Conservation (phyloP, 1,140 invertebrate genomes). For the Drosophila cardini region DNA sequence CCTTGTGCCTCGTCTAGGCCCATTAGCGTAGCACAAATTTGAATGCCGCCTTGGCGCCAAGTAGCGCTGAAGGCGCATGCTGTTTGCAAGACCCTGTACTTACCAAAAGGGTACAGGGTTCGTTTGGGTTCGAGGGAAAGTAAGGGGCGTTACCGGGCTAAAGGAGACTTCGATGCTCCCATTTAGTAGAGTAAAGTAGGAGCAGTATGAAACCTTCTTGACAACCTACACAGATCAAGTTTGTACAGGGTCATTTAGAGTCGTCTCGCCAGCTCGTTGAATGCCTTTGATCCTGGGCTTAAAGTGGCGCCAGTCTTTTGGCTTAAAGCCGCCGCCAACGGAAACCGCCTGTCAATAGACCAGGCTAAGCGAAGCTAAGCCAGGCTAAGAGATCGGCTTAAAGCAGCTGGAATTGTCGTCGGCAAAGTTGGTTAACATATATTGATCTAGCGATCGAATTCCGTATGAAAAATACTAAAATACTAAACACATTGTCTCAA, state of each 20-base stretch:
- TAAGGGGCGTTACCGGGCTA: no score
- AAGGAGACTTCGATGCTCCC: no score
- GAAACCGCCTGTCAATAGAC: conserved; percentile 75
- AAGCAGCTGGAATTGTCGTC: conserved; percentile 66
- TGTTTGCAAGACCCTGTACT: conserved; percentile 2
- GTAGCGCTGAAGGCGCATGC: conserved; percentile 70
- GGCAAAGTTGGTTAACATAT: conserved; percentile 22
- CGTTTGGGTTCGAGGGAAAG: no score
- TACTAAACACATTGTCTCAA: conserved; percentile 27
- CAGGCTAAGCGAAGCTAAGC: conserved; percentile 19
- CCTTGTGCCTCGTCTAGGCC: conserved; percentile 31
- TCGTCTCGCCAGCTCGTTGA: no score
- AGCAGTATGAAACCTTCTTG: no score
- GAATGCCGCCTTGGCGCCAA: conserved; percentile 74
- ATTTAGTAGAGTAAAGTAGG: no score
- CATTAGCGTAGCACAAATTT: conserved; percentile 67
- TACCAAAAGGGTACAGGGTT: no score
- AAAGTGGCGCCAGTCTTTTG: conserved; percentile 29
- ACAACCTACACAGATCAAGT: no score
- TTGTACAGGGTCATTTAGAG: no score
- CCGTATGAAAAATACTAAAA: neutral
- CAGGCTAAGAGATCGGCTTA: conserved; percentile 18
- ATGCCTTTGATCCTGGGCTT: neutral
- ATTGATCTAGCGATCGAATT: conserved; percentile 26
- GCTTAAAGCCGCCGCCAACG: conserved; percentile 37